Conservation (phyloP, 2,888 invertebrate species). For the Hesperia comma region DNA sequence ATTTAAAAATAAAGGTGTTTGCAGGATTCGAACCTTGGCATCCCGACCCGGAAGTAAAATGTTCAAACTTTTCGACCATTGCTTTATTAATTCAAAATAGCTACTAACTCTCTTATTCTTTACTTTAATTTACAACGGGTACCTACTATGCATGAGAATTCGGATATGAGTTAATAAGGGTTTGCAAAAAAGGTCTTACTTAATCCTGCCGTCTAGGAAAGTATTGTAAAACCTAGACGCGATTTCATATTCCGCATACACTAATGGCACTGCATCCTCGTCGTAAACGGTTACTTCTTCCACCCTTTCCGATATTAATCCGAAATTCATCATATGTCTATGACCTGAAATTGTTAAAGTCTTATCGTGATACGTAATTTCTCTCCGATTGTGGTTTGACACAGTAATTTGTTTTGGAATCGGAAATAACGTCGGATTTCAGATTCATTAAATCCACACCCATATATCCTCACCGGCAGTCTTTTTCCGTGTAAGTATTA, state of each 20-base stretch:
- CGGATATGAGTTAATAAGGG: too few relatives aligned
- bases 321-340: conserved; percentile 62
- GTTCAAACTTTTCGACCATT: too few relatives aligned
- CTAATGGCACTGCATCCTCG: conserved; percentile 57
- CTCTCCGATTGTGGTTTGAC: background rate
- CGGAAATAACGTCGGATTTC: conserved; percentile 9
- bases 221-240: conserved; percentile 64
- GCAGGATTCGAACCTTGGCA: too few relatives aligned
- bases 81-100: too few relatives aligned
- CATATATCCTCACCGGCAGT: conserved; percentile 21
- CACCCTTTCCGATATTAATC: conserved; percentile 57
- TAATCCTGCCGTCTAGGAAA: conserved; percentile 64
- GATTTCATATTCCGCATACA: conserved; percentile 67
- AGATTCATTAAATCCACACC: conserved; percentile 8
- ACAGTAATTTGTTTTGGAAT: conserved; percentile 4
- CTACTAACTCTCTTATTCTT: too few relatives aligned
- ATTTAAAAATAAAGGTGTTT: too few relatives aligned
- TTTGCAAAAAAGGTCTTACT: conserved; percentile 51
- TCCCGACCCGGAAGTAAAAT: too few relatives aligned
- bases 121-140: too few relatives aligned
- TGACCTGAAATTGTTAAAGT: conserved; percentile 50
- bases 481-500: conserved; percentile 12
- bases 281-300: conserved; percentile 58
- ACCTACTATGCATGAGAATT: too few relatives aligned
- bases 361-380: background rate